Evolutionary conservation across 2,888 invertebrate genomes (phyloP).

Genomic region (Drosophila gaucha): DNA sequence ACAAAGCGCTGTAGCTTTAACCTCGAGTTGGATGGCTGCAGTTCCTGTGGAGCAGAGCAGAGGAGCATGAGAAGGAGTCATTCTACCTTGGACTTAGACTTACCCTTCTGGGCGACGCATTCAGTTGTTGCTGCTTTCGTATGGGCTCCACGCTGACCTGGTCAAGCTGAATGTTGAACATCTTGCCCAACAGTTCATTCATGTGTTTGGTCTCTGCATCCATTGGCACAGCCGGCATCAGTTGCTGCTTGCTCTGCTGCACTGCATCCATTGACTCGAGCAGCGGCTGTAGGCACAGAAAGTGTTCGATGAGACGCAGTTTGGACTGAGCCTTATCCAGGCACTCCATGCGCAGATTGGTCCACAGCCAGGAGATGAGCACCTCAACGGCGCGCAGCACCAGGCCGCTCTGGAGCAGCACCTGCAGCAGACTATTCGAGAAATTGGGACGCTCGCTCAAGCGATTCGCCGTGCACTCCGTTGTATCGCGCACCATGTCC

Average conservation of each 20-base stretch:
- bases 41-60: constrained; percentile 2
- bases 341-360: constrained; percentile 82
- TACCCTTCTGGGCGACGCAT: constrained; percentile 47
- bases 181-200: constrained; percentile 48
- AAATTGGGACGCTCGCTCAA: constrained; percentile 73
- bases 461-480: constrained; percentile 80
- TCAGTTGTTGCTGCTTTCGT: constrained; percentile 65
- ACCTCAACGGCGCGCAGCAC: constrained; percentile 78
- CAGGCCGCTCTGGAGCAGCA: constrained; percentile 70
- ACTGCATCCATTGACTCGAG: background rate
- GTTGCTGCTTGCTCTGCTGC: background rate
- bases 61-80: background rate
- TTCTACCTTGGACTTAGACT: background rate
- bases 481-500: constrained; percentile 70
- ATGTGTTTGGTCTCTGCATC: constrained; percentile 29
- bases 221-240: constrained; percentile 23
- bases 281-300: constrained; percentile 53
- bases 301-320: constrained; percentile 71
- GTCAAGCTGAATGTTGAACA: constrained; percentile 50
- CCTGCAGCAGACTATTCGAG: constrained; percentile 70
- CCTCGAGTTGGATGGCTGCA: background rate
- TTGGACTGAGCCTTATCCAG: constrained; percentile 73
- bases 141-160: constrained; percentile 65
- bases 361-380: constrained; percentile 75
- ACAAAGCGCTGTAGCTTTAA: constrained; percentile 63